Base-by-base conservation (phyloP, 2,113 vertebrate species). In the Uropsilus gracilis region DNA sequence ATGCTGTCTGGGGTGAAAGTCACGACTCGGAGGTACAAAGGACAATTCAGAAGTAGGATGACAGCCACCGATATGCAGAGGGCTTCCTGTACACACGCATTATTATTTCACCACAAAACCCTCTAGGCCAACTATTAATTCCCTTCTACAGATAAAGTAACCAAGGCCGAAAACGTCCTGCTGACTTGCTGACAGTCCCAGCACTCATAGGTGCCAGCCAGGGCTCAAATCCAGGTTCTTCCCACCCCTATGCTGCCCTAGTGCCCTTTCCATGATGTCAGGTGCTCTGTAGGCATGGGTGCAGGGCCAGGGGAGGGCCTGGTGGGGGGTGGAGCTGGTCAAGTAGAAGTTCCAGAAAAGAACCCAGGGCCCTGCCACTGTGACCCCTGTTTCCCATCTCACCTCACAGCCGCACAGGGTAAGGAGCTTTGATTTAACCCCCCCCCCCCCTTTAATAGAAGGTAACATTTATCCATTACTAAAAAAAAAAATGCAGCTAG, bases 211-310 rank as follows among this genome's bases (percentile, higher is more conserved):
- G 32, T 32, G 11, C 39, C 20, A 24, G 13, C 39, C 42, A 3
- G 44, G 48, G n/a, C 64, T 84, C 44, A 64, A 10, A 22, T 4
- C 7, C 5, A 59, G 78, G 44, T 37, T 59, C 30, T 16, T 0
- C 24, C 30, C 18, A 30, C n/a, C 1, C 30, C n/a, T n/a, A n/a
- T n/a, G n/a, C n/a, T n/a, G n/a, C n/a, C 8, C 30, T 16, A 0
- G 32, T 0, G 9, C 55, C n/a, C 44, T 26, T 2, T n/a, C 26
- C 2, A 13, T 1, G 22, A 9, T 7, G 22, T 34, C 42, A 69
- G 50, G 34, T n/a, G n/a, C 28, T 22, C 42, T 3, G 16, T 0
- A 2, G 30, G 73, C 22, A 20, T 44, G 22, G n/a, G 22, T 16
- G 0, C n/a, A 17, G 61, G 48, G 46, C 39, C 13, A 16, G 22